Base-by-base conservation (phyloP, 2,888 invertebrate genomes). In the Geophilus truncorum region DNA sequence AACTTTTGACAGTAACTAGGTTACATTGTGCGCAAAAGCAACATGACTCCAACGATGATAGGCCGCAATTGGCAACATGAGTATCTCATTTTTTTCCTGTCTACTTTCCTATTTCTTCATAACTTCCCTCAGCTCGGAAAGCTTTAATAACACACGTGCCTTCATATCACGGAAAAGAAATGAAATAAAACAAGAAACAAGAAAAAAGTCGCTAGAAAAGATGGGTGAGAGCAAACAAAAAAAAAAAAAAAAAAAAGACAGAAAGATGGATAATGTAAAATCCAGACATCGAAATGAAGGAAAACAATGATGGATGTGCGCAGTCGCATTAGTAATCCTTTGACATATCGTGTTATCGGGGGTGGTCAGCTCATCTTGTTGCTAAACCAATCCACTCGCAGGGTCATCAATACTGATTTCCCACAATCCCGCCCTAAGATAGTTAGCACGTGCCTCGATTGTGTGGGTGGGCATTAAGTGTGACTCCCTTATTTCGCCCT, bases 401-500 rank as follows among this genome's bases (percentile, higher is more conserved):
- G 57, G 57, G 57, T 57, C 57, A 57, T 57, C 57, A 57, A 57
- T 57, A 57, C 57, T 57, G 57, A 57, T 57, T 57, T 57, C 57
- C 57, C 57, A 57, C 57, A 57, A 57, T 57, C 57, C 57, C 18
- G 7, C 57, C 23, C 6, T 57, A 57, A 57, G 57, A 57, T n/a
- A 57, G 57, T 57, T 57, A 57, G 57, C 57, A 57, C 57, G 57
- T 57, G 57, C 57, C 18, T 23, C 57, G 57, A 57, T 57, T 57
- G 57, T 57, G 9, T 4, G 57, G 57, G 57, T 5, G 57, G 18
- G 57, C 23, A 57, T 57, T 57, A 57, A 57, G 51, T 15, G 57
- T 18, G 57, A 57, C 57, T 23, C 57, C n/a, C 9, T 21, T 21
- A n/a, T n/a, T 18, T 57, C 15, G 36, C 12, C 36, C 36, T 40